phyloP scores from a whole-genome alignment of 2,888 invertebrate species.

The Lapara coniferarum region DNA sequence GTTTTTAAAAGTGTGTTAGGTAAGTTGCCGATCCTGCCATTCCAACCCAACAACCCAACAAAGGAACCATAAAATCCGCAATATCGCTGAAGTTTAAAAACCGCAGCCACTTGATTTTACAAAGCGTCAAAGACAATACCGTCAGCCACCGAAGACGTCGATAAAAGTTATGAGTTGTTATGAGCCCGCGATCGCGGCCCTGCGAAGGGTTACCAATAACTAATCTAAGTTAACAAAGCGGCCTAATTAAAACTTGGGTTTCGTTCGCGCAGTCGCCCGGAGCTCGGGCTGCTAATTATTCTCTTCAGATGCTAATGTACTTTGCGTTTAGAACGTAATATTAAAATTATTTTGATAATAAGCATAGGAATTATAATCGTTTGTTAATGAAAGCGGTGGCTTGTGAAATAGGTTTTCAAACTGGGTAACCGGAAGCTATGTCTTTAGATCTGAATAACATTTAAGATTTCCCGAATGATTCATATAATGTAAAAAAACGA shows the following conservation, averaged over 20 bases:
- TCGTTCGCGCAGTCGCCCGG: slow-evolving; percentile 43
- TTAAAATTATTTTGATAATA: slow-evolving; percentile 11
- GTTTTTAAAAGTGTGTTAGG: too few species aligned
- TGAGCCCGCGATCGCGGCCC: slow-evolving; percentile 26
- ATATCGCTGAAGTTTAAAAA: neutral
- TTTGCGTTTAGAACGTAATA: slow-evolving; percentile 39
- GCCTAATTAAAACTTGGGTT: slow-evolving; percentile 60
- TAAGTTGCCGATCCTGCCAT: too few species aligned
- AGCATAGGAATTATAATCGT: neutral
- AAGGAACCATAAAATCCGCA: too few species aligned
- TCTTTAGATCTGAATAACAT: too few species aligned
- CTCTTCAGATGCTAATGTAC: slow-evolving; percentile 57
- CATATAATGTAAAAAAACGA: too few species aligned
- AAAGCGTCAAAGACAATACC: slow-evolving; percentile 27
- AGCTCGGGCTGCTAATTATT: slow-evolving; percentile 54
- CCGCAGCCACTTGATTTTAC: neutral
- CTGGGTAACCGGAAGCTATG: too few species aligned
- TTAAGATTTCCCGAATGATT: too few species aligned
- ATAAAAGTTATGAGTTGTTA: slow-evolving; percentile 23
- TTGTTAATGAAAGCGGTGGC: too few species aligned
- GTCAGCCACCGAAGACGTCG: slow-evolving; percentile 15
- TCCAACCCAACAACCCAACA: too few species aligned
- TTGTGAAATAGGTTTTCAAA: too few species aligned
- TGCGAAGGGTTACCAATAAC: slow-evolving; percentile 47
- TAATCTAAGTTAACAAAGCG: slow-evolving; percentile 61